Evolutionary conservation across 92 coral and sea anemone genomes (phyloP).

Genomic region (Pocillopora grandis): DNA sequence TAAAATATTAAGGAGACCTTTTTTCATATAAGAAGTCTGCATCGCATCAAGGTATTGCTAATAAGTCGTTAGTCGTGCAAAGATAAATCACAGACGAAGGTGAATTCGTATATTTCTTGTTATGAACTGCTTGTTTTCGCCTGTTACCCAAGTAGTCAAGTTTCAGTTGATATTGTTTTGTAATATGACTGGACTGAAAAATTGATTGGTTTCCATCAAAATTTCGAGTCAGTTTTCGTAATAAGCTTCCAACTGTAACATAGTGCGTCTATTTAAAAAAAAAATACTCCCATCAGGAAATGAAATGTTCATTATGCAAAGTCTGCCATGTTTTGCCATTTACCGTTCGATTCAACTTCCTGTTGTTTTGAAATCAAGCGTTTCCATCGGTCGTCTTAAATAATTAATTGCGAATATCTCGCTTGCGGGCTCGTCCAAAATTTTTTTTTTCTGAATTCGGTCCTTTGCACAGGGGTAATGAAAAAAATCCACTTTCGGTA

Average conservation of each 20-base stretch:
- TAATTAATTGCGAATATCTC: conserved; percentile 17
- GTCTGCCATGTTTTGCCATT: neutral
- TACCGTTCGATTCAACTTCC: conserved; percentile 30
- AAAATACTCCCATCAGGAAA: neutral
- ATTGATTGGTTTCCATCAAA: neutral
- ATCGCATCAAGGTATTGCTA: no score
- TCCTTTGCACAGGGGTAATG: neutral
- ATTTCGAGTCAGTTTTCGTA: no score
- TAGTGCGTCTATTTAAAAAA: no score
- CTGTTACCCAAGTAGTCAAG: no score
- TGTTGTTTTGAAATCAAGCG: conserved; percentile 30
- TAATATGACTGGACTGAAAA: neutral
- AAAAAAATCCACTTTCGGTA: neutral
- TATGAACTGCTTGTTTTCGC: no score
- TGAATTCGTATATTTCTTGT: no score
- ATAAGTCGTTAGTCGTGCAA: no score
- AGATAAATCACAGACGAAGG: no score
- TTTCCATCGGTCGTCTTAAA: conserved; percentile 17
- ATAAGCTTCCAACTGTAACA: no score
- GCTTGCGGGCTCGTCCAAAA: neutral
- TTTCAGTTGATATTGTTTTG: neutral
- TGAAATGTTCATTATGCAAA: neutral
- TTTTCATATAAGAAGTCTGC: no score
- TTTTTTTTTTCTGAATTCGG: neutral
- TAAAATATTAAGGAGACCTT: no score